A percentile compares a stretch with the other conserved stretches of the same genome.
Evolutionary conservation across 2,113 vertebrate species (phyloP).

Genomic region (Hemiprocne comata): DNA sequence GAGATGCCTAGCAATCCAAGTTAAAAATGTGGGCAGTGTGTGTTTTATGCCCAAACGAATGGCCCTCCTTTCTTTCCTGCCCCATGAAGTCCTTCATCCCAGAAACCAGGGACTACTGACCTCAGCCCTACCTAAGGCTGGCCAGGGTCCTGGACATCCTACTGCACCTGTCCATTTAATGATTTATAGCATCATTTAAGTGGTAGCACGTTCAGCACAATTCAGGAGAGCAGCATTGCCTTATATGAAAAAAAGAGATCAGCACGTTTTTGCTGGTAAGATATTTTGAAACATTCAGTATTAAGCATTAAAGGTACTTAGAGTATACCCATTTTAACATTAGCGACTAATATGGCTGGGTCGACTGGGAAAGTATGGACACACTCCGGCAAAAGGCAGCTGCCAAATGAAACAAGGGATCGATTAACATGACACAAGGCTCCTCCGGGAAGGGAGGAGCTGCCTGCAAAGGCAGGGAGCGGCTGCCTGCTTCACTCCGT

Average conservation of each 20-base stretch:
- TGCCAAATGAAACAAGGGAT: neutral
- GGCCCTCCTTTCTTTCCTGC: neutral
- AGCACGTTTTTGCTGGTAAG: neutral
- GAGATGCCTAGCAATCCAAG: neutral
- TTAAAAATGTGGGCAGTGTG: neutral
- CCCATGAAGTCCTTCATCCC: neutral
- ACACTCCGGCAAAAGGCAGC: neutral
- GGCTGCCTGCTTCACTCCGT: neutral
- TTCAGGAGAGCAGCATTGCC: neutral
- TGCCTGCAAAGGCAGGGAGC: too few species aligned
- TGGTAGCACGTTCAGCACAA: neutral
- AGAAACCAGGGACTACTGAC: neutral
- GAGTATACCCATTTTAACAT: neutral
- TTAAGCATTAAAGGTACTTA: conserved; percentile 6
- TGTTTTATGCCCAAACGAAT: neutral
- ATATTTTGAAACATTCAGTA: neutral
- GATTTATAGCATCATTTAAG: neutral
- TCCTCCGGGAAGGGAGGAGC: too few species aligned
- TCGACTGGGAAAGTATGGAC: neutral
- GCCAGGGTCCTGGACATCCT: neutral
- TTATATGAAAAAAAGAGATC: neutral
- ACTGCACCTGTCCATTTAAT: accelerated
- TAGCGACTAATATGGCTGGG: neutral
- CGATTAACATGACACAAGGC: neutral
- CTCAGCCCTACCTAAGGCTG: neutral